Base-by-base conservation (phyloP, 2,113 vertebrate genomes). In the Tapirus terrestris region DNA sequence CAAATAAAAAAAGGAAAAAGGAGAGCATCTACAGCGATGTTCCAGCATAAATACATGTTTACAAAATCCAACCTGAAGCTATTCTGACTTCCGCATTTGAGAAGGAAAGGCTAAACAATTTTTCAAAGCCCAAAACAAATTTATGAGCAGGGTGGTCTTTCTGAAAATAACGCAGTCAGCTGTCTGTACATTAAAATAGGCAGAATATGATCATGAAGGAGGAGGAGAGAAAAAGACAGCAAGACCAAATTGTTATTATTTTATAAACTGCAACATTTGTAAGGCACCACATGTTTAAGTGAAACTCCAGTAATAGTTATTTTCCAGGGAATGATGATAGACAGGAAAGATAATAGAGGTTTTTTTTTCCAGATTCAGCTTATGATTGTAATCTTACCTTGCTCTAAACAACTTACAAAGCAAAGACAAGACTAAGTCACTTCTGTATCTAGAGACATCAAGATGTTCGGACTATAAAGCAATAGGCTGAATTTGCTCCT, bases 381-480 rank as follows among this genome's bases (percentile, higher is more conserved):
- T 93, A 94, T 68, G 67, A 90, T 48, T 81, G 36, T 88, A 95
- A 95, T 68, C 72, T 89, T 81, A 87, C 87, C 60, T 73, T 86
- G 81, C 33, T 90, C 88, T 79, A 89, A 98, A 97, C 33, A 94
- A 94, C 75, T 98, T 95, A 96, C 20, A 58, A 94, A 70, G 92
- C 79, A 94, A 96, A 97, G 89, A 91, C 84, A 77, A 93, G 86
- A 89, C 96, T 67, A 94, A 97, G 36, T 96, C 63, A 94, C 92
- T 94, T 89, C 79, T 80, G 0, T 80, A 97, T 96, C 91, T 75
- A 83, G 36, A 91, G 76, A 75, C 93, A 96, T 53, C 86, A 95
- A 79, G 83, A 83, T 65, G 53, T 43, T 82, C 81, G 43, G 43
- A 56, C 43, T 84, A 23, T 86, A 84, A 91, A 96, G 97, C 70